Base-by-base conservation (phyloP, 2,888 invertebrate genomes). In the Choristoneura rosaceana region DNA sequence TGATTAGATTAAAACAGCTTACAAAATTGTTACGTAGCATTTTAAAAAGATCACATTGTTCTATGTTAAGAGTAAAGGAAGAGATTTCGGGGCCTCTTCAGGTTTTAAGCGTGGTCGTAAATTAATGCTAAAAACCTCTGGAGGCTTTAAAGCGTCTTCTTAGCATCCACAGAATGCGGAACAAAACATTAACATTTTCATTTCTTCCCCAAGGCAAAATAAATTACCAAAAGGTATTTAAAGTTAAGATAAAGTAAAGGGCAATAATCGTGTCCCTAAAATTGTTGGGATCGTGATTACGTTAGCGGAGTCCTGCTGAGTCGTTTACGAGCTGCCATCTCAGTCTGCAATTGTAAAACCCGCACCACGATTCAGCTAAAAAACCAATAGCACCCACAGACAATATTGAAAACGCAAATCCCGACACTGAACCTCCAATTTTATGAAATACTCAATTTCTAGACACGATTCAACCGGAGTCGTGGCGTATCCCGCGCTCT, bases 371-470 rank as follows among this genome's bases (percentile, higher is more conserved):
- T 9, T 10, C 61, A n/a, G 47, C 63, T 50, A 45, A 47, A 47
- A 67, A 71, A 41, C 58, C 62, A 71, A 67, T 67, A 67, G 45
- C 55, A 66, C 15, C 38, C 62, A 71, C 52, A 71, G 71, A 62
- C 71, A 68, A 68, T 71, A 71, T 71, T 68, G 67, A 68, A 68
- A 71, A 63, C 45, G 67, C 47, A 43, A 71, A 61, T 38, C 38
- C 60, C 34, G 62, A 38, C 58, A 33, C 55, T 67, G 71, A 58
- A 68, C 47, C 68, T 47, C 63, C 67, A 63, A 47, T 71, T 68
- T 71, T 62, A 71, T 71, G 41, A 67, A 68, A 68, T 33, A 63
- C 62, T 47, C 71, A 68, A 71, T 71, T 71, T 47, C 58, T 25
- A 38, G 63, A 41, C 12, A 58, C 62, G 14, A 58, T 58, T 67